phyloP scores from a whole-genome alignment of 2,797 vertebrate genomes.

The Aphelocoma californica region DNA sequence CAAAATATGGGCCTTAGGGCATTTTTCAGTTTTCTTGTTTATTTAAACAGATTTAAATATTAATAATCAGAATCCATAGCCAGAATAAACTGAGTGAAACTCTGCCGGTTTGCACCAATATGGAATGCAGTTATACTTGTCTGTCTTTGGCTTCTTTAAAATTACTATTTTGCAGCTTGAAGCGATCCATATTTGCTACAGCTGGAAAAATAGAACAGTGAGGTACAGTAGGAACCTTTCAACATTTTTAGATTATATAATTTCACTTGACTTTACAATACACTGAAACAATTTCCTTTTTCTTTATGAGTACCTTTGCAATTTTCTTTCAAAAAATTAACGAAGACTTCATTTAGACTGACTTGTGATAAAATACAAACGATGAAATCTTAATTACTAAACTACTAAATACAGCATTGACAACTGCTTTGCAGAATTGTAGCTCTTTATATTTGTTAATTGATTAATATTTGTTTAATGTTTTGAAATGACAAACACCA shows the following conservation, averaged over 20 bases:
- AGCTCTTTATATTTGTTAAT: conserved; percentile 11
- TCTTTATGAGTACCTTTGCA: background rate
- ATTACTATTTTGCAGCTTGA: background rate
- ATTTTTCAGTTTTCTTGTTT: background rate
- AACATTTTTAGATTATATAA: background rate
- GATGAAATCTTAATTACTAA: background rate
- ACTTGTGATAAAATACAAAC: background rate
- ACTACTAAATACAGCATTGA: background rate
- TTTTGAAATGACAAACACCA: background rate
- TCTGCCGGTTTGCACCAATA: background rate
- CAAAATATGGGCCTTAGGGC: background rate
- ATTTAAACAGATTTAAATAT: background rate
- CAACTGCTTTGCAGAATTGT: background rate
- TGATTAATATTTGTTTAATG: conserved; percentile 24
- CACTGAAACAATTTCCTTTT: background rate
- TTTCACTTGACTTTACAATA: background rate
- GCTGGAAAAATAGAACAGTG: background rate
- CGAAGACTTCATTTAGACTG: background rate
- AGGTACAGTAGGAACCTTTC: background rate
- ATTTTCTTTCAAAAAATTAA: conserved; percentile 10
- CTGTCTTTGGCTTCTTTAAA: background rate
- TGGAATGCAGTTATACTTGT: background rate
- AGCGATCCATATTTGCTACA: background rate
- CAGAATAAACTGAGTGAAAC: background rate
- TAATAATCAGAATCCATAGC: background rate